Conservation (phyloP, 2,113 vertebrate genomes). For the Himantopus leucocephalus region DNA sequence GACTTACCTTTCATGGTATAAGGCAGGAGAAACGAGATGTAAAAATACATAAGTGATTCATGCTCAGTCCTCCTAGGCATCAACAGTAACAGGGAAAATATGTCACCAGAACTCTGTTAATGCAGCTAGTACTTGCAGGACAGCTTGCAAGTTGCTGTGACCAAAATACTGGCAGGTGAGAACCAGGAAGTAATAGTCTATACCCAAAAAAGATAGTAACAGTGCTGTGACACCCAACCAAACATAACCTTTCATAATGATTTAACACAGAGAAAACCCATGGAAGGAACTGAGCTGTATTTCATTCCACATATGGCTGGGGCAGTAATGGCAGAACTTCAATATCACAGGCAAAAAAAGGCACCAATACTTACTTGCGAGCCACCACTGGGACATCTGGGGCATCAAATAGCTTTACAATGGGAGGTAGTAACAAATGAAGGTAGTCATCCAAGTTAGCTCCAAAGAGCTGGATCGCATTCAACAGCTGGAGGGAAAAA, state of each 20-base stretch:
- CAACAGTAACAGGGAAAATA: not conserved
- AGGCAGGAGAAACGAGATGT: not conserved
- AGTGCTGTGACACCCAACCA: not conserved
- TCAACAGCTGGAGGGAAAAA: slow-evolving; percentile 80
- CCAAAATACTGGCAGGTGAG: not conserved
- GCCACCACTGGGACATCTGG: slow-evolving; percentile 87
- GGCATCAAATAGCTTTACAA: slow-evolving; percentile 96
- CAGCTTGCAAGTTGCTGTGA: not conserved
- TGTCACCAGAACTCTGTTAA: not conserved
- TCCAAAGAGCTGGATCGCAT: slow-evolving; percentile 96
- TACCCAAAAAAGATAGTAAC: not conserved
- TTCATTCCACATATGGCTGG: fast-evolving
- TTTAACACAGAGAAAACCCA: not conserved
- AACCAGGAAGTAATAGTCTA: not conserved
- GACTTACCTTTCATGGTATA: not conserved
- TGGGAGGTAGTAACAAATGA: slow-evolving; percentile 92
- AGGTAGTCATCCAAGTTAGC: slow-evolving; percentile 98
- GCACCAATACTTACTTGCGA: slow-evolving; percentile 84
- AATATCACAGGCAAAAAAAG: not conserved
- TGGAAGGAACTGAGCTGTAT: not conserved
- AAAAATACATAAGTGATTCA: not conserved
- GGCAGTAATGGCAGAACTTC: not conserved
- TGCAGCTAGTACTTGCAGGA: not conserved
- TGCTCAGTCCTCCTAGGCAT: not conserved
- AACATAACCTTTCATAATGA: not conserved